Evolutionary conservation across 2,113 vertebrate species (phyloP).

Genomic region (Heteronetta atricapilla): DNA sequence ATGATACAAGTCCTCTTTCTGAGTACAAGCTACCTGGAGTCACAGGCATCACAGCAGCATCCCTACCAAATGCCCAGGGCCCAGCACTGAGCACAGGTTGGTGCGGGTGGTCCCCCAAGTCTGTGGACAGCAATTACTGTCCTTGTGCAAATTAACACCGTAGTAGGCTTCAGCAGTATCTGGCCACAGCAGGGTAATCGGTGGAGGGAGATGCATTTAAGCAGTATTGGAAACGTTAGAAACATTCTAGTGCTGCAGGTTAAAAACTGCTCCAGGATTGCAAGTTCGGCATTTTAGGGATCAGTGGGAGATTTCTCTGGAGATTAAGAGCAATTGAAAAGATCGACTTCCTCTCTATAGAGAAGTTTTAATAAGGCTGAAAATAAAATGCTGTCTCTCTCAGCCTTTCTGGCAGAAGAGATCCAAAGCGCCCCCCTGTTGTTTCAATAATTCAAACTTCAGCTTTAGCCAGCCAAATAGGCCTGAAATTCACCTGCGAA

Average conservation of each 20-base stretch:
- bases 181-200: not conserved
- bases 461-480: conserved; percentile 49
- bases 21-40: not conserved
- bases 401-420: conserved; percentile 15
- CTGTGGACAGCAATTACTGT: not conserved
- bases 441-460: conserved; percentile 67
- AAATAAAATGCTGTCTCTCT: conserved; percentile 57
- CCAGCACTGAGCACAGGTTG: rapidly evolving
- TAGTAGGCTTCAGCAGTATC: not conserved
- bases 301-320: conserved; percentile 69
- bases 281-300: conserved; percentile 62
- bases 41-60: not conserved
- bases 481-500: conserved; percentile 59
- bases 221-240: conserved; percentile 12
- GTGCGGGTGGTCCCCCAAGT: not conserved
- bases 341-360: conserved; percentile 63
- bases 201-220: conserved; percentile 32
- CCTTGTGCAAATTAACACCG: not conserved
- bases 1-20: not conserved
- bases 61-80: not conserved
- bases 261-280: conserved; percentile 59
- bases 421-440: conserved; percentile 16
- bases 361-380: conserved; percentile 69
- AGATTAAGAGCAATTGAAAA: conserved; percentile 69
- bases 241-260: conserved; percentile 10